Percentiles rank a stretch among this genome's conserved stretches.
phyloP scores from a whole-genome alignment of 1,140 invertebrate genomes.

The Contarinia nasturtii region DNA sequence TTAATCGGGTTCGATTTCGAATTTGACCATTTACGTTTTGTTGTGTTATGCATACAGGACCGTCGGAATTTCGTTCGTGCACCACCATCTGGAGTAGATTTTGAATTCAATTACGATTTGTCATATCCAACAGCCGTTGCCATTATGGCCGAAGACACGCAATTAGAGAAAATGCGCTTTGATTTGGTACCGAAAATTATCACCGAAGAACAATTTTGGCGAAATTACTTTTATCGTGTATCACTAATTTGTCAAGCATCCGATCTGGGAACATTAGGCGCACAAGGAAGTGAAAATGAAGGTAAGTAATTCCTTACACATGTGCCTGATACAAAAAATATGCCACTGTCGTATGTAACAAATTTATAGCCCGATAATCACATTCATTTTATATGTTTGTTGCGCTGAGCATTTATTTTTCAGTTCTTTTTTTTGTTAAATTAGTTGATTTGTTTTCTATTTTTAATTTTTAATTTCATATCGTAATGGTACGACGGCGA shows the following conservation, averaged over 20 bases:
- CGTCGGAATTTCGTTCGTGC: constrained; percentile 91
- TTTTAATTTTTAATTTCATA: constrained; percentile 3
- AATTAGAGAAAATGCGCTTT: constrained; percentile 94
- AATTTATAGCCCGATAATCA: neutral
- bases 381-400: neutral
- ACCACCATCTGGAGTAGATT: constrained; percentile 87
- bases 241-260: constrained; percentile 93
- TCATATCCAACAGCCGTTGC: constrained; percentile 81
- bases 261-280: constrained; percentile 38
- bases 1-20: neutral
- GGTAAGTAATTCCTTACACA: too few species aligned
- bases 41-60: constrained; percentile 64
- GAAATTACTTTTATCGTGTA: constrained; percentile 98
- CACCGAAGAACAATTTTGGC: constrained; percentile 96
- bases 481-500: too few species aligned
- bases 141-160: constrained; percentile 84
- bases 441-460: neutral
- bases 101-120: constrained; percentile 85
- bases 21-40: neutral
- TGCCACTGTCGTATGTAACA: neutral
- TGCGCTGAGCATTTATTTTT: neutral
- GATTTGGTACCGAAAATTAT: constrained; percentile 97
- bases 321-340: too few species aligned
- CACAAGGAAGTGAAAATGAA: constrained; percentile 12
- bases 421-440: neutral